A percentile compares a stretch with the other conserved stretches of the same genome.
phyloP scores from a whole-genome alignment of 1,140 invertebrate species.

The Drosophila persimilis region DNA sequence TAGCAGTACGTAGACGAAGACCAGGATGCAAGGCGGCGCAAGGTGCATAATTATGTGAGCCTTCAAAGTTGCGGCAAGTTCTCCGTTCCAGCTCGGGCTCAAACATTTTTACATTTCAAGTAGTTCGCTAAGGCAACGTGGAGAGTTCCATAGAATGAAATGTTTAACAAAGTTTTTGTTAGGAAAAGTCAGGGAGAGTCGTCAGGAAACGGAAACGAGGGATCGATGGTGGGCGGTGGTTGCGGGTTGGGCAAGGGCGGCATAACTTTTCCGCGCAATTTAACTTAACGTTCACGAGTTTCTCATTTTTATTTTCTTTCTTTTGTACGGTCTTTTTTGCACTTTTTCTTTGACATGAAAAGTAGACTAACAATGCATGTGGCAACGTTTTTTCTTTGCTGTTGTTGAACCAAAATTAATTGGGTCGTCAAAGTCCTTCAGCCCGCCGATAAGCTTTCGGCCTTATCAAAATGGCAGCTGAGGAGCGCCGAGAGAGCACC shows the following conservation, averaged over 20 bases:
- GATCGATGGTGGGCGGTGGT: neutral
- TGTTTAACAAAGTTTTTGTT: constrained; percentile 54
- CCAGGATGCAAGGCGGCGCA: constrained; percentile 23
- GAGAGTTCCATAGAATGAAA: constrained; percentile 48
- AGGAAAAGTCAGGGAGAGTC: constrained; percentile 23
- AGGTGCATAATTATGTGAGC: constrained; percentile 68
- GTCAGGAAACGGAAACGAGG: constrained; percentile 10
- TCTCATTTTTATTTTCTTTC: constrained; percentile 44
- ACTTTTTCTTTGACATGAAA: constrained; percentile 23
- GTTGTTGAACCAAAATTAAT: constrained; percentile 61
- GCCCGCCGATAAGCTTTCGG: constrained; percentile 53
- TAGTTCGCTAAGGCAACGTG: constrained; percentile 73
- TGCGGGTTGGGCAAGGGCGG: constrained; percentile 9
- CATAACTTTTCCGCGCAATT: constrained; percentile 77
- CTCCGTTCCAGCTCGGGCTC: constrained; percentile 54
- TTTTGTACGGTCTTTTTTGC: constrained; percentile 10
- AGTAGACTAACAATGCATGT: constrained; percentile 52
- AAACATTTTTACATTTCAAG: constrained; percentile 75
- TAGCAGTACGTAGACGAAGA: constrained; percentile 39
- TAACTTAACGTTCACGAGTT: constrained; percentile 63
- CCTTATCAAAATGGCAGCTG: constrained; percentile 59
- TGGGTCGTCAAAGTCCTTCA: constrained; percentile 72
- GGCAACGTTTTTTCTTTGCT: constrained; percentile 37
- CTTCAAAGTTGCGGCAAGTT: constrained; percentile 72
- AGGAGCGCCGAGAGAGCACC: neutral